A percentile compares a stretch with the other conserved stretches of the same genome.
Conservation (phyloP, 2,113 vertebrate species). For the Anas platyrhynchos region DNA sequence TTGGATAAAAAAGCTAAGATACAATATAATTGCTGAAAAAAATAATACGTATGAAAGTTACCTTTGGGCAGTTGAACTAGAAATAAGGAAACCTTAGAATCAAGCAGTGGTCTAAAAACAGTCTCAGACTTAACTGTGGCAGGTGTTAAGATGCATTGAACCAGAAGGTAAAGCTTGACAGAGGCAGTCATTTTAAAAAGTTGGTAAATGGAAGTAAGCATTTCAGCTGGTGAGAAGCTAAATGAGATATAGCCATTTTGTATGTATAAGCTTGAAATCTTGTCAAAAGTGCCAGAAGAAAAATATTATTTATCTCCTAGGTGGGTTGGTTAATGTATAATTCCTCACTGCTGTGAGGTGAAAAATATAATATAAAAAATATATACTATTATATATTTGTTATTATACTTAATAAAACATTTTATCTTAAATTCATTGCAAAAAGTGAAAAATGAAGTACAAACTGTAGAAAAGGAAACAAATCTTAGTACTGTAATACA, state of each 20-base stretch:
- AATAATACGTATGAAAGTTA: neutral
- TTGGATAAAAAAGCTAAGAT: neutral
- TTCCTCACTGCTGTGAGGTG: neutral
- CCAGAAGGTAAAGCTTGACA: neutral
- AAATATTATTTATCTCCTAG: neutral
- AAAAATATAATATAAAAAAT: neutral
- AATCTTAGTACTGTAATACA: neutral
- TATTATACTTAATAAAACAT: neutral
- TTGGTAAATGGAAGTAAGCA: neutral
- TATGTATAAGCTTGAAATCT: neutral
- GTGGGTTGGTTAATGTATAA: neutral
- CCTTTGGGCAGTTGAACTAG: neutral
- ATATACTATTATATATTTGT: neutral
- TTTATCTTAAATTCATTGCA: neutral
- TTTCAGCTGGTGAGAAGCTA: neutral
- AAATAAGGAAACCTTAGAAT: neutral
- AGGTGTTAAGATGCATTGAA: neutral
- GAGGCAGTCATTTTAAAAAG: neutral
- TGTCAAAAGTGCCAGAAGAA: neutral
- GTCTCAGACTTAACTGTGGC: neutral
- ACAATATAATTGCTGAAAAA: neutral
- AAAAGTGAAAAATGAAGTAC: neutral
- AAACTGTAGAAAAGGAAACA: neutral
- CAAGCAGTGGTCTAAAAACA: neutral
- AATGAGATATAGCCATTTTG: neutral